Conservation (phyloP, 2,888 invertebrate genomes). For the Sthenelais limicola region DNA sequence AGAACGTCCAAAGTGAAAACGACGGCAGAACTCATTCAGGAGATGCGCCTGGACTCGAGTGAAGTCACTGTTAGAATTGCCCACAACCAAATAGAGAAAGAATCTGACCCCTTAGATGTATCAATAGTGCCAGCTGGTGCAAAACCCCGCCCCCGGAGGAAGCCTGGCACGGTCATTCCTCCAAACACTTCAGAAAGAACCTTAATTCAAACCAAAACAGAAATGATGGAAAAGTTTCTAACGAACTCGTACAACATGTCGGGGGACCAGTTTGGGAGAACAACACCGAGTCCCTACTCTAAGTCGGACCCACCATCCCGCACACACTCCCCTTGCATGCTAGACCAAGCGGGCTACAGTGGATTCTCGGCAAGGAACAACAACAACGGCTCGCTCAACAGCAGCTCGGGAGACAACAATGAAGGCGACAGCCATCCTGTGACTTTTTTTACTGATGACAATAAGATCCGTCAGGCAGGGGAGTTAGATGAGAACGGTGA, state of each 20-base stretch:
- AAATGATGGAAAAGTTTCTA: conserved; percentile 73
- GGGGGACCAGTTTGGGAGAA: conserved; percentile 1
- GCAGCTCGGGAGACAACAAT: conserved; percentile 22
- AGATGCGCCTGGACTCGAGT: conserved; percentile 75
- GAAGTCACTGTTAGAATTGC: conserved; percentile 65
- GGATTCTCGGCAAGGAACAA: background rate
- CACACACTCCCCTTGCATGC: conserved; percentile 16
- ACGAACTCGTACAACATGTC: conserved; percentile 58
- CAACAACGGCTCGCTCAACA: conserved; percentile 14
- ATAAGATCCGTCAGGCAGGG: conserved; percentile 1
- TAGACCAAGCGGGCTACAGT: conserved; percentile 23
- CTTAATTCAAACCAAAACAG: conserved; percentile 69
- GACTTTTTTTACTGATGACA: conserved; percentile 16
- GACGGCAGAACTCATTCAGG: conserved; percentile 86
- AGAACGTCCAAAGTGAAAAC: conserved; percentile 79
- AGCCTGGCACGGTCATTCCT: conserved; percentile 55
- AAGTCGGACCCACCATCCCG: background rate
- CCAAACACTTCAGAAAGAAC: conserved; percentile 56
- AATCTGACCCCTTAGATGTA: conserved; percentile 55
- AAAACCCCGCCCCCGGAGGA: conserved; percentile 61
- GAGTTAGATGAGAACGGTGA: background rate
- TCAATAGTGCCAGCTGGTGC: conserved; percentile 66
- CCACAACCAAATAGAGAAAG: conserved; percentile 66
- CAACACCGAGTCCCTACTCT: background rate
- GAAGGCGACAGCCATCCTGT: conserved; percentile 18